Percentiles rank a stretch among this genome's conserved stretches.
Conservation (phyloP, 2,797 vertebrate species). For the Chaetodon trifasciatus region DNA sequence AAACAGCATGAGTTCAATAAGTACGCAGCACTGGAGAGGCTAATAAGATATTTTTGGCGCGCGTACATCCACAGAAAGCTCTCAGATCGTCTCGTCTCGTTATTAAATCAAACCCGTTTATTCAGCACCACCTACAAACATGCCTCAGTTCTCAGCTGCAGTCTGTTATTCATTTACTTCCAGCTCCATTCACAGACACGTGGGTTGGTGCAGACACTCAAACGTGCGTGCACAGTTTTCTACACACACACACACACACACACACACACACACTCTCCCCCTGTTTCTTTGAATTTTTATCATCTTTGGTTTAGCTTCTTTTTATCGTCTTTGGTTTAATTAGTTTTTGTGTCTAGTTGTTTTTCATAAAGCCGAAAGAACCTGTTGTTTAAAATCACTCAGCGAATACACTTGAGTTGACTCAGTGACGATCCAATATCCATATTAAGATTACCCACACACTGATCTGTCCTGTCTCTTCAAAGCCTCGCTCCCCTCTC, state of each 20-base stretch:
- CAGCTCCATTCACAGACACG: slow-evolving; percentile 71
- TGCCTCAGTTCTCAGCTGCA: slow-evolving; percentile 61
- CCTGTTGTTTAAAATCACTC: slow-evolving; percentile 35
- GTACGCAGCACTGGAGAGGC: slow-evolving; percentile 25
- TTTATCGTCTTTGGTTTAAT: slow-evolving; percentile 33
- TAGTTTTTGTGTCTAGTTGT: slow-evolving; percentile 30
- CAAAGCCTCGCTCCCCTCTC: slow-evolving; percentile 33
- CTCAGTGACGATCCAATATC: slow-evolving; percentile 38
- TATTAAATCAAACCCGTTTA: slow-evolving; percentile 66
- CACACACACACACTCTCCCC: slow-evolving; percentile 3
- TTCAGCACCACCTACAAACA: slow-evolving; percentile 70
- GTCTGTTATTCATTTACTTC: slow-evolving; percentile 73
- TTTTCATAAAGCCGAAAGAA: slow-evolving; percentile 11
- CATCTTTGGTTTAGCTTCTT: background rate
- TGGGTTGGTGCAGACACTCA: slow-evolving; percentile 64
- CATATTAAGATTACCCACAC: slow-evolving; percentile 28
- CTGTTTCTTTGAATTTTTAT: slow-evolving; percentile 19
- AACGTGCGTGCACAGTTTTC: slow-evolving; percentile 20
- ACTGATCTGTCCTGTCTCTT: slow-evolving; percentile 35
- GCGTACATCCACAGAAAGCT: slow-evolving; percentile 38
- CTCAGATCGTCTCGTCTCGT: slow-evolving; percentile 42
- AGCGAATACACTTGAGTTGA: slow-evolving; percentile 20
- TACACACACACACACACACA: slow-evolving; percentile 16
- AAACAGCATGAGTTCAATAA: slow-evolving; percentile 36
- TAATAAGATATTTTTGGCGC: slow-evolving; percentile 48